phyloP scores from a whole-genome alignment of 2,797 vertebrate genomes.

The Arctocebus calabarensis region DNA sequence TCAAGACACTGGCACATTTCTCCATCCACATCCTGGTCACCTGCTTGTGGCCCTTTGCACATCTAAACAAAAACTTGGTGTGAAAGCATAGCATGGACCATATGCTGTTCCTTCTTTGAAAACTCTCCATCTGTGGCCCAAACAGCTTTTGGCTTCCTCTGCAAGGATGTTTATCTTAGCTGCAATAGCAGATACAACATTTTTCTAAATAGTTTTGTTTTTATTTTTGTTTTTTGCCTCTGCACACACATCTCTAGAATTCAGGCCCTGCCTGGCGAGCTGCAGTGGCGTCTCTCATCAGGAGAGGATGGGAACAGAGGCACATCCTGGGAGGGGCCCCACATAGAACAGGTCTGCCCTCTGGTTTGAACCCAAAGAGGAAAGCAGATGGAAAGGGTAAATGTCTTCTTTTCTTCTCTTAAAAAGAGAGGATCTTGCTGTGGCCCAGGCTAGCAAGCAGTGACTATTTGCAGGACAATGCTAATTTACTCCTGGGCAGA shows the following conservation, averaged over 20 bases:
- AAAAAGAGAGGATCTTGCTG: not conserved
- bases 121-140: not conserved
- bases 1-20: not conserved
- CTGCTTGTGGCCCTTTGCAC: not conserved
- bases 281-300: not conserved
- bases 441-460: not conserved
- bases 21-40: not conserved
- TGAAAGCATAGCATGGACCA: fast-evolving
- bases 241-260: not conserved
- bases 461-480: too few relatives aligned
- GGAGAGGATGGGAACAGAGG: not conserved
- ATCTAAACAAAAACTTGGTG: not conserved
- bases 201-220: conserved; percentile 24
- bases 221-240: not conserved
- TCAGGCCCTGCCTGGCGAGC: not conserved
- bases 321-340: not conserved
- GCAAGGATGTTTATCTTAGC: not conserved
- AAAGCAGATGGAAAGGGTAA: not conserved
- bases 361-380: not conserved
- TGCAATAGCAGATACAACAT: not conserved
- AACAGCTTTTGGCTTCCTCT: not conserved
- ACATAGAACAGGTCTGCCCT: fast-evolving
- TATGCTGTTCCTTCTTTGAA: not conserved
- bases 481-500: not conserved
- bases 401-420: too few relatives aligned